Base-by-base conservation (phyloP, 2,888 invertebrate genomes). In the Phaedon cochleariae region DNA sequence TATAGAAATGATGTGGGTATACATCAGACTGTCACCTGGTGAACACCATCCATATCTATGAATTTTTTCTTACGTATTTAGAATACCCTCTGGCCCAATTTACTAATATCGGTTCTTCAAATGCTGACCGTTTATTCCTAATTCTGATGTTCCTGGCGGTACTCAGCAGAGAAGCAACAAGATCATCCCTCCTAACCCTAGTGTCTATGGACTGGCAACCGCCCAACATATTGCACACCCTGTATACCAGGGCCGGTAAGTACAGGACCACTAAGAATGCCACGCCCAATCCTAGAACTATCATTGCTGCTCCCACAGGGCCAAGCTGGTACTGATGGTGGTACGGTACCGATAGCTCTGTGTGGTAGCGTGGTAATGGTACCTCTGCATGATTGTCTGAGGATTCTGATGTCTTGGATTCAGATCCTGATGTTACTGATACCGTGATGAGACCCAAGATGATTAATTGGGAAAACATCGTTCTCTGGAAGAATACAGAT, bases 201-300 rank as follows among this genome's bases (percentile, higher is more conserved):
- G n/a, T 41, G 21, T 57, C 57, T 20, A 20, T 21, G 22, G 21
- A 1, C 22, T 37, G 57, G 45, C 57, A 57, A 21, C 57, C 57
- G 41, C 45, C 57, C 17, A 57, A 17, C 26, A 57, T 6, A 6
- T 15, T 22, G 21, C 45, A 57, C 15, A 57, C 45, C 17, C 57
- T 57, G 45, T 57, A 57, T 17, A 57, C 15, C 57, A 57, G 12
- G 2, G 57, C 45, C 12, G 57, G 57, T 45, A 57, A 29, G 57
- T 57, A 57, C 26, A 57, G 15, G 45, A 45, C 21, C 10, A 15
- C 10, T 1, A 46, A 15, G 46, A 18, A n/a, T 45, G 18, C 26
- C 45, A 26, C 6, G 2, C 57, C 21, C 26, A 57, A 29, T 45
- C 57, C 18, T 4, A 57, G 10, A 3, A 57, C 57, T 12, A 45